A percentile compares a stretch with the other conserved stretches of the same genome.
These are phyloP conservation scores for Stictocephala bisonia DNA, from an alignment of 2,888 invertebrate species.

Conservation along the genomic window DNA sequence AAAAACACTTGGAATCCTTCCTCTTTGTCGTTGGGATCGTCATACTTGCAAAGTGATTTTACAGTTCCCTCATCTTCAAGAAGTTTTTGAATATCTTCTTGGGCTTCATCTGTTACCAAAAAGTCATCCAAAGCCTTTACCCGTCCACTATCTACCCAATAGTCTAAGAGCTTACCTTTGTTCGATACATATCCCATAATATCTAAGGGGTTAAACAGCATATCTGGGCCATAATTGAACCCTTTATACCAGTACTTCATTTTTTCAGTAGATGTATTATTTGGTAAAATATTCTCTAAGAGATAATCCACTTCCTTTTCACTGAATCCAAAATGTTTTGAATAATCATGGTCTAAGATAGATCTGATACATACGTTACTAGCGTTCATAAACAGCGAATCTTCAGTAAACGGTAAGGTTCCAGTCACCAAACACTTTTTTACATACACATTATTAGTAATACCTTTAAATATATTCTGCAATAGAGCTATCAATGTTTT, in stretches of 20 bases:
- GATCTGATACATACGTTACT: background rate
- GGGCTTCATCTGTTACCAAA: conserved; percentile 11
- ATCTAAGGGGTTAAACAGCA: conserved; percentile 5
- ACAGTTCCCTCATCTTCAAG: conserved; percentile 6
- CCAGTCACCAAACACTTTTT: conserved; percentile 9
- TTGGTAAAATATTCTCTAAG: background rate
- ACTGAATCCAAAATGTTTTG: conserved; percentile 2
- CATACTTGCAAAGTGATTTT: background rate
- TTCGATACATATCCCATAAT: conserved; percentile 22
- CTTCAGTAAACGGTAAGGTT: background rate
- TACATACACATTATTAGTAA: conserved; percentile 3
- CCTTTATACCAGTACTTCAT: conserved; percentile 30
- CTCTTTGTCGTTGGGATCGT: background rate
- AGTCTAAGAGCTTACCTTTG: conserved; percentile 2
- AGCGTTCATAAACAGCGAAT: background rate
- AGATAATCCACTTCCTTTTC: conserved; percentile 17
- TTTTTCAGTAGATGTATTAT: conserved; percentile 5
- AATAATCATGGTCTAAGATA: conserved; percentile 8
- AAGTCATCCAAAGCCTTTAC: background rate
- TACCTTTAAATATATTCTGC: background rate
- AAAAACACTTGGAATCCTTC: no score
- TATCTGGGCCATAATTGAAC: background rate
- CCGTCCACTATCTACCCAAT: conserved; percentile 29
- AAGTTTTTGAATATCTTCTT: conserved; percentile 19
- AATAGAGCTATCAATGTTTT: background rate